Base-by-base conservation (phyloP, 2,888 invertebrate genomes). In the Agrochola lychnidis region DNA sequence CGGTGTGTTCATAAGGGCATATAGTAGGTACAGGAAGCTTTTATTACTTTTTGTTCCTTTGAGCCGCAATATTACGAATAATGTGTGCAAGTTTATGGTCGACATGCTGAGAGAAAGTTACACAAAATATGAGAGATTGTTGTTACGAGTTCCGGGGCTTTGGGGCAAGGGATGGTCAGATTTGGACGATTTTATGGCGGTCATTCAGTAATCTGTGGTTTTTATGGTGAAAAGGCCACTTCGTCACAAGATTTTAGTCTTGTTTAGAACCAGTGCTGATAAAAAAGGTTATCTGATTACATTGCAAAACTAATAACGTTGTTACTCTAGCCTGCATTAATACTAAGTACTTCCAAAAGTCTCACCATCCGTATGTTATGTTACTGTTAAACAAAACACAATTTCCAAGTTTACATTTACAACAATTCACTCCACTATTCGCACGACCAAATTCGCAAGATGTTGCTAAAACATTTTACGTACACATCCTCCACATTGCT, bases 151-250 rank as follows among this genome's bases (percentile, higher is more conserved):
- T 66, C 42, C 53, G 48, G 64, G 16, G 25, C 53, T 64, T 30
- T 40, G 12, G 40, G 57, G 30, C 62, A 36, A 57, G 19, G 45
- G 68, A 45, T 48, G 12, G n/a, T 19, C 63, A 22, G 42, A 68
- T 76, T 81, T 69, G 51, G 57, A 61, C 19, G 36, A 56, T 61
- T 69, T 76, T 53, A 59, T 69, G 30, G 56, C 69, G 42, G 69
- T 25, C 19, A 76, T 40, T 30, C 25, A 36, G 67, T 75, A 63
- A 79, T 81, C 61, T 79, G 81, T n/a, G 51, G 82, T 42, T 63
- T 78, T 68, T 68, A 76, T 76, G 51, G 25, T 19, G 4, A 36
- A 48, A 62, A 19, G 56, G 12, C 36, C 10, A 56, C 30, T 59
- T 48, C 1, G 12, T 22, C 10, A 42, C 14, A 25, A 63, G 51